Percentiles rank a stretch among this genome's conserved stretches.
These are phyloP conservation scores for Tetragonisca angustula DNA, from an alignment of 2,888 invertebrate species.

Conservation along the genomic window DNA sequence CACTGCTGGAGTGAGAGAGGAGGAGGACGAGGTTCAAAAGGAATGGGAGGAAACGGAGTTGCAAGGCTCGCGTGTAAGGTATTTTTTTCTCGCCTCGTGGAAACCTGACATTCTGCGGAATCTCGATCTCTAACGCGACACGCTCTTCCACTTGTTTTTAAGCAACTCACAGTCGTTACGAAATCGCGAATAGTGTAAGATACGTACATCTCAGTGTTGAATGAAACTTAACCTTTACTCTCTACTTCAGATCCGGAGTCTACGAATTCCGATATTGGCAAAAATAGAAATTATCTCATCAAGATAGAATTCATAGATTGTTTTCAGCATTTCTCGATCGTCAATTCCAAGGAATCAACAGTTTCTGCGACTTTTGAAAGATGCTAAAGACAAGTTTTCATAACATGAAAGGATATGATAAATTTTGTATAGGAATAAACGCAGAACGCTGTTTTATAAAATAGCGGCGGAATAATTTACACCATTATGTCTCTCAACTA, in stretches of 20 bases:
- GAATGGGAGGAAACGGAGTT: conserved; percentile 4
- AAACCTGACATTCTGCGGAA: conserved; percentile 59
- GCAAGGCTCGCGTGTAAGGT: conserved; percentile 9
- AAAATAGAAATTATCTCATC: conserved; percentile 54
- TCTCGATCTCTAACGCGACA: conserved; percentile 37
- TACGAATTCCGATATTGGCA: not conserved
- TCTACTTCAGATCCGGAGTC: not conserved
- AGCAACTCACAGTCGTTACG: conserved; percentile 11
- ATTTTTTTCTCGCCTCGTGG: conserved; percentile 47
- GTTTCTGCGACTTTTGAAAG: conserved; percentile 3
- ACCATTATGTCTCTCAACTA: not conserved
- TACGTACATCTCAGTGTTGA: not conserved
- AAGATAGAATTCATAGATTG: not conserved
- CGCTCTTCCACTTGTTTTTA: conserved; percentile 14
- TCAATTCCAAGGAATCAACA: conserved; percentile 7
- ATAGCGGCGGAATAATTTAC: not conserved
- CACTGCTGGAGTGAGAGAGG: not conserved
- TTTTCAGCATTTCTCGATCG: conserved; percentile 16
- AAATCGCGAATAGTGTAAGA: conserved; percentile 9
- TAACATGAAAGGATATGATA: not conserved
- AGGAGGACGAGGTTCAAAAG: not conserved
- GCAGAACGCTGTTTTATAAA: not conserved
- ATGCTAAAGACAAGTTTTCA: conserved; percentile 15
- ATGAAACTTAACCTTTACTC: not conserved
- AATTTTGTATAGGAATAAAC: not conserved